Evolutionary conservation across 2,113 vertebrate genomes (phyloP), one percentile per base, ranked within the genome.

Genomic region (Caranx melampygus): DNA sequence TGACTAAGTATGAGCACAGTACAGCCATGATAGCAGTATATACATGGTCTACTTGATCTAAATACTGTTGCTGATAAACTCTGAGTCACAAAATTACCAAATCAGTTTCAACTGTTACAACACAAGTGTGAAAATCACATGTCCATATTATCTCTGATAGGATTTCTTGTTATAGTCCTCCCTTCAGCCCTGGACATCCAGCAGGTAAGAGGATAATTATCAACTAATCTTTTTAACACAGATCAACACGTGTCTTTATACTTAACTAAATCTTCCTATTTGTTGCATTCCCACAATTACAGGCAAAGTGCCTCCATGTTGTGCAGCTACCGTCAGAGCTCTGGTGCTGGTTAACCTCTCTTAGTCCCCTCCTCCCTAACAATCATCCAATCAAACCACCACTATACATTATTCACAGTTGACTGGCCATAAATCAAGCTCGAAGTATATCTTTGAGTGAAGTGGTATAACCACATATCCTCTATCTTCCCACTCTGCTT

Each of bases 341-440:
- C 62, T 74, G 10, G 58, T 20, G 34, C 9, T 68, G 65, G 51
- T 62, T 62, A 33, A 71, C 21, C 21, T 57, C 54, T 61, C 16
- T 88, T 60, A 70, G 77, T 64, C 40, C 66, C 55, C 66, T 66
- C 16, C 68, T 70, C 57, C 73, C 33, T 34, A 83, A 80, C 49
- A 33, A 81, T 75, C 80, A 71, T 52, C 67, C 54, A 67, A 80
- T 86, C 79, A 69, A 81, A 55, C 35, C 60, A 60, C 81, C 62
- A 75, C 63, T 57, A 11, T 55, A 21, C 3, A 42, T 42, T 42
- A 47, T 79, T 87, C 78, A 85, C 74, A 64, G 78, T 40, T 72
- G 68, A 35, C 74, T 69, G 72, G 68, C 55, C 64, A 85, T 88
- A 82, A 84, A 85, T 90, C 84, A 76, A 55, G 20, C 47, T 37